phyloP scores from a whole-genome alignment of 2,113 vertebrate species.

The Sphaerodactylus townsendi region DNA sequence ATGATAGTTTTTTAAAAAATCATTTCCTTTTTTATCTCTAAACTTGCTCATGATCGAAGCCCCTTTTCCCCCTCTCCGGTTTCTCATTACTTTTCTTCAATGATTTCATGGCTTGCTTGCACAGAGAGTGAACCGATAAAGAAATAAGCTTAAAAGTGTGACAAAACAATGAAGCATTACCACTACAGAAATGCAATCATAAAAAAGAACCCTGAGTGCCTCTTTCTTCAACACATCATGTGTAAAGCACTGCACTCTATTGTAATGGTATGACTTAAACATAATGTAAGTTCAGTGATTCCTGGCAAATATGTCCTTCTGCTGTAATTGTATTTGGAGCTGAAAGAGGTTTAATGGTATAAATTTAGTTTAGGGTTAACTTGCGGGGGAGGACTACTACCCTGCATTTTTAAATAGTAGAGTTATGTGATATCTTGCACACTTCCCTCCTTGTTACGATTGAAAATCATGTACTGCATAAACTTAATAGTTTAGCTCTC shows the following conservation, averaged over 20 bases:
- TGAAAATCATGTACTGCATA: not conserved
- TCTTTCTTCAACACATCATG: not conserved
- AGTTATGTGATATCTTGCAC: not conserved
- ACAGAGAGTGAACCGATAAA: not conserved
- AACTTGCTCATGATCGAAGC: not conserved
- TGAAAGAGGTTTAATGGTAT: not conserved
- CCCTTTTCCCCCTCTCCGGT: not conserved
- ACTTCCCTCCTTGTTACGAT: not conserved
- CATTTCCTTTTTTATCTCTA: not conserved
- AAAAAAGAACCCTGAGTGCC: not conserved
- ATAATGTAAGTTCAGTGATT: not conserved
- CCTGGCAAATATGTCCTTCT: not conserved
- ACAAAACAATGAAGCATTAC: not conserved
- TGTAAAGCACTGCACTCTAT: not conserved
- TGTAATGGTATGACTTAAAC: not conserved
- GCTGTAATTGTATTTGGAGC: slow-evolving; percentile 3
- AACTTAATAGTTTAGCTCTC: not conserved
- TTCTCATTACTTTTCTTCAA: not conserved
- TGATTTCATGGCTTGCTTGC: not conserved
- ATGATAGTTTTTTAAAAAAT: not conserved
- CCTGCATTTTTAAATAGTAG: not conserved
- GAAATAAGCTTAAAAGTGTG: not conserved
- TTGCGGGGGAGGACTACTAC: not conserved
- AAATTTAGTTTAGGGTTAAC: not conserved
- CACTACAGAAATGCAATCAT: not conserved